These are phyloP conservation scores for Tenrec ecaudatus DNA, from an alignment of 2,113 vertebrate species.

Conservation along the genomic window DNA sequence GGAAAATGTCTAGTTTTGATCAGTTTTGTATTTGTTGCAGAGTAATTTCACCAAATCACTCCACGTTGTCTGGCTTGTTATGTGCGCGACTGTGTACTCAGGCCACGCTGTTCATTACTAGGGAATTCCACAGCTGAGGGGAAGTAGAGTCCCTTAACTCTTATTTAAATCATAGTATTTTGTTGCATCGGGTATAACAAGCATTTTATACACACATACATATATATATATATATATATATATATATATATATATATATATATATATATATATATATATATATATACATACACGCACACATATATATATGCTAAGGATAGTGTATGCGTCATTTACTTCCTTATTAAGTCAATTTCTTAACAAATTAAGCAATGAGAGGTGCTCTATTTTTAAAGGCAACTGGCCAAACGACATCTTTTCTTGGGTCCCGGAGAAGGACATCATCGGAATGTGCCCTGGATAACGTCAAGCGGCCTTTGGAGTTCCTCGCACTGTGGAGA, in stretches of 20 bases:
- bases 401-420: constrained; percentile 54
- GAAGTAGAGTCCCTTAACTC: constrained; percentile 68
- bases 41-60: constrained; percentile 80
- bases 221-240: too few relatives aligned
- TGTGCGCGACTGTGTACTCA: constrained; percentile 76
- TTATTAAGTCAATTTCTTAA: constrained; percentile 48
- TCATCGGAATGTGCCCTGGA: background rate
- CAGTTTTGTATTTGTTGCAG: constrained; percentile 75
- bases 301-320: constrained; percentile 40
- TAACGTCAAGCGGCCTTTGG: background rate
- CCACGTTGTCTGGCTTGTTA: constrained; percentile 81
- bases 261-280: too few relatives aligned
- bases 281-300: too few relatives aligned
- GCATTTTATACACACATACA: too few relatives aligned
- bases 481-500: background rate
- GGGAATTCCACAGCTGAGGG: constrained; percentile 58
- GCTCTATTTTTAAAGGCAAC: constrained; percentile 57
- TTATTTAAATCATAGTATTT: constrained; percentile 79
- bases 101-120: constrained; percentile 82
- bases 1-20: constrained; percentile 84
- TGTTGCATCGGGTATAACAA: constrained; percentile 45
- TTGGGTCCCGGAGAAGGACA: background rate
- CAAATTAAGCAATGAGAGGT: constrained; percentile 28
- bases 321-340: constrained; percentile 48
- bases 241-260: too few relatives aligned